A percentile compares a stretch with the other conserved stretches of the same genome.
phyloP scores from a whole-genome alignment of 1,140 invertebrate species.

The Pteromalus puparum region DNA sequence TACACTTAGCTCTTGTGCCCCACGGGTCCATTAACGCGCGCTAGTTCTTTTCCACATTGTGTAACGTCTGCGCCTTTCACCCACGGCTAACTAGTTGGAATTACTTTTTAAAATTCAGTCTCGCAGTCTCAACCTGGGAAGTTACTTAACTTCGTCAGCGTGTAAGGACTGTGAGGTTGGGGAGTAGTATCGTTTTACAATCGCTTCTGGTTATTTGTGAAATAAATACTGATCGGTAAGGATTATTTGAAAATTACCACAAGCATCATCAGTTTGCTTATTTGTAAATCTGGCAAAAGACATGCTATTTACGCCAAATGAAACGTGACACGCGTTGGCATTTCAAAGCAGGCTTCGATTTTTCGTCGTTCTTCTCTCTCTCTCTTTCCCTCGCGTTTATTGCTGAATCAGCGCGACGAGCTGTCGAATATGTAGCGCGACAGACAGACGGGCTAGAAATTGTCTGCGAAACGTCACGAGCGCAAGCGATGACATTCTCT shows the following conservation, averaged over 20 bases:
- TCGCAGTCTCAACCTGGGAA: too few species aligned
- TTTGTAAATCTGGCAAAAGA: background rate
- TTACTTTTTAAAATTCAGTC: conserved; percentile 15
- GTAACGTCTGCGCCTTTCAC: background rate
- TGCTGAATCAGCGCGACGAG: conserved; percentile 7
- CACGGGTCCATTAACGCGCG: background rate
- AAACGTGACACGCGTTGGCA: background rate
- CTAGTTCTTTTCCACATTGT: background rate
- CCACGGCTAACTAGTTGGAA: background rate
- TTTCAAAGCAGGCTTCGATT: conserved; percentile 3
- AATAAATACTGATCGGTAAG: too few species aligned
- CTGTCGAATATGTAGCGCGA: background rate
- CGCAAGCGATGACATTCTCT: background rate
- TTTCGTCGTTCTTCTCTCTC: too few species aligned
- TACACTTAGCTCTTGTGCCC: background rate
- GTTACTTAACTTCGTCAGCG: too few species aligned
- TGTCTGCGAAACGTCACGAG: background rate
- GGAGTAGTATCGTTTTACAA: too few species aligned
- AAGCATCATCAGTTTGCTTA: too few species aligned
- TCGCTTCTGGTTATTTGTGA: too few species aligned
- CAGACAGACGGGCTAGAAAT: background rate
- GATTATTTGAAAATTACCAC: too few species aligned
- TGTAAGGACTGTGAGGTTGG: too few species aligned
- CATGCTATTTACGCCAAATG: background rate
- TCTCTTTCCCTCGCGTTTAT: conserved; percentile 7